phyloP scores from a whole-genome alignment of 2,113 vertebrate genomes.

The Corvus cornix region DNA sequence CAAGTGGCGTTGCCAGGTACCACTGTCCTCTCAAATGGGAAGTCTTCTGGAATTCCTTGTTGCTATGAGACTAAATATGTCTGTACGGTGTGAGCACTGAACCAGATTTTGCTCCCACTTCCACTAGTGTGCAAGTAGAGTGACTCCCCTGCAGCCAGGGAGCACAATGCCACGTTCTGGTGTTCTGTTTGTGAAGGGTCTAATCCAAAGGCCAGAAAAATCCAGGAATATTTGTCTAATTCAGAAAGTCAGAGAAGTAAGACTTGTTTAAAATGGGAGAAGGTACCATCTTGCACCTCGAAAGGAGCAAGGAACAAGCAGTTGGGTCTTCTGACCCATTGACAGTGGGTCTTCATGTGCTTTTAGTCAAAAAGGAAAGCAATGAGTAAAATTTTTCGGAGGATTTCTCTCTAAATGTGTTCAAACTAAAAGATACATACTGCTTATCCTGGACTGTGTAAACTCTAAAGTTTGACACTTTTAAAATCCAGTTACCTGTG shows the following conservation, averaged over 20 bases:
- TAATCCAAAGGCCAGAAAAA: not conserved
- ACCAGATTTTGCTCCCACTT: conserved; percentile 45
- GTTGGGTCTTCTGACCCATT: not conserved
- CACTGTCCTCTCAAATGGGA: conserved; percentile 46
- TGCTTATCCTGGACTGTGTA: not conserved
- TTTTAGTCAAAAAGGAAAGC: not conserved
- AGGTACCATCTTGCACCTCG: not conserved
- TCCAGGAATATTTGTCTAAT: not conserved
- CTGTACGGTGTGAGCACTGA: not conserved
- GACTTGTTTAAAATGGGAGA: not conserved
- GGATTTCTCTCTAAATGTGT: not conserved
- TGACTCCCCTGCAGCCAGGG: not conserved
- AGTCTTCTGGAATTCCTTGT: conserved; percentile 62
- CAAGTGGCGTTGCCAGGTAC: conserved; percentile 24
- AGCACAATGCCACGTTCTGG: not conserved
- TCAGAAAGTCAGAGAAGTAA: not conserved
- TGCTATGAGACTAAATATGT: conserved; percentile 62
- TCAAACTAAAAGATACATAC: not conserved
- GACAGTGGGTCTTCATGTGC: not conserved
- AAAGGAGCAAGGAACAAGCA: not conserved
- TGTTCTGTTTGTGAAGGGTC: not conserved
- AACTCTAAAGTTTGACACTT: not conserved
- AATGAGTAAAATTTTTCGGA: not conserved
- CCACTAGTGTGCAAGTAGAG: not conserved
- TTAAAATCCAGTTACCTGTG: not conserved